Evolutionary conservation across 1,140 invertebrate species (phyloP).

Genomic region (Schmidtea mediterranea): DNA sequence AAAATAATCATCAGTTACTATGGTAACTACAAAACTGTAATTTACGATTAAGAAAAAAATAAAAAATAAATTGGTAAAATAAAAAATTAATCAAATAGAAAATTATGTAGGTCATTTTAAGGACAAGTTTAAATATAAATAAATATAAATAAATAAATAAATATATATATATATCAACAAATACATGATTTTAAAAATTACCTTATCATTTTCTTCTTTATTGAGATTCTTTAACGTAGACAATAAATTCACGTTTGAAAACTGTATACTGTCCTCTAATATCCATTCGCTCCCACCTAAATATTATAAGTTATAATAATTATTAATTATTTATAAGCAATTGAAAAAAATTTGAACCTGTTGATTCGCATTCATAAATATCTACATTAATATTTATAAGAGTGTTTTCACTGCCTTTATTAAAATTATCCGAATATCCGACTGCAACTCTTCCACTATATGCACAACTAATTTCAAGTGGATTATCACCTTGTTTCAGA

Average conservation of each 20-base stretch:
- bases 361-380: conserved; percentile 97
- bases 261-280: conserved; percentile 52
- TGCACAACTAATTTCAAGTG: conserved; percentile 71
- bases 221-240: neutral
- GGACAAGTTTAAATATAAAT: no score
- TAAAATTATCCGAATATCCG: conserved; percentile 41
- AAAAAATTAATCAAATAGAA: no score
- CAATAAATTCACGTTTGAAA: conserved; percentile 11
- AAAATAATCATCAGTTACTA: no score
- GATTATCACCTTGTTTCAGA: conserved; percentile 19
- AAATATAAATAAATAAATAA: no score
- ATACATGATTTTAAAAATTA: no score
- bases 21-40: no score
- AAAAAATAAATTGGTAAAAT: no score
- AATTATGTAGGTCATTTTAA: no score
- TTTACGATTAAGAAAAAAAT: no score
- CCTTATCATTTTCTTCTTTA: no score
- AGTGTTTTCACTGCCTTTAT: neutral
- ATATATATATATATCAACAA: no score
- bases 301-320: conserved; percentile 5
- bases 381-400: conserved; percentile 40
- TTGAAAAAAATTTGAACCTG: conserved; percentile 34
- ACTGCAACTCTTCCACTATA: conserved; percentile 84
- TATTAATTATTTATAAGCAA: neutral
- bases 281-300: conserved; percentile 66